Percentiles rank a stretch among this genome's conserved stretches.
These are phyloP conservation scores for Sebastes taczanowskii DNA, from an alignment of 2,797 vertebrate species.

Conservation along the genomic window DNA sequence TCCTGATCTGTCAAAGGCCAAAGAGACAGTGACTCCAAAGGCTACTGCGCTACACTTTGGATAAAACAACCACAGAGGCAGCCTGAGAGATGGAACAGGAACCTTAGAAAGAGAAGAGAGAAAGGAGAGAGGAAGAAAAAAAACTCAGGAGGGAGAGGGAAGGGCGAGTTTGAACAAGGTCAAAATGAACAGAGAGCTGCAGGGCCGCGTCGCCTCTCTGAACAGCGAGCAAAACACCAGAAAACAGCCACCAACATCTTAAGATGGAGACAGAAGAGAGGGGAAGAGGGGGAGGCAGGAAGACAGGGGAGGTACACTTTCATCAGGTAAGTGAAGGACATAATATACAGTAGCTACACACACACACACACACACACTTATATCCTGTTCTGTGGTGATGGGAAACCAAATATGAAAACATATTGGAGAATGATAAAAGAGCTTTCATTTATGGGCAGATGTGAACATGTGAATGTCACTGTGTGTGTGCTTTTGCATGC, in stretches of 20 bases:
- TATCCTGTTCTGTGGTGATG: neutral
- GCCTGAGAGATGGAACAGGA: slow-evolving; percentile 36
- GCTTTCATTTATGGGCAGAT: neutral
- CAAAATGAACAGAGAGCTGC: slow-evolving; percentile 61
- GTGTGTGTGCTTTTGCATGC: neutral
- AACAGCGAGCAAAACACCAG: slow-evolving; percentile 56
- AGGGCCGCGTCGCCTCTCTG: slow-evolving; percentile 47
- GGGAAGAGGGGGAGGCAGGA: neutral
- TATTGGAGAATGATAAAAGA: neutral
- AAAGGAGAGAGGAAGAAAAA: slow-evolving; percentile 15
- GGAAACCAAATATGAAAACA: slow-evolving; percentile 2
- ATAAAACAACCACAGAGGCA: slow-evolving; percentile 42
- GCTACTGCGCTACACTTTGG: slow-evolving; percentile 39
- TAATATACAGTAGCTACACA: neutral
- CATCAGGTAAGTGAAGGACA: slow-evolving; percentile 26
- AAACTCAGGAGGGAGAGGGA: slow-evolving; percentile 30
- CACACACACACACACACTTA: neutral
- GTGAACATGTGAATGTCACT: neutral
- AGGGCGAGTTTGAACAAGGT: slow-evolving; percentile 67
- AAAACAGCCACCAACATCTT: slow-evolving; percentile 50
- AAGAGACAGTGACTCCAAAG: slow-evolving; percentile 59
- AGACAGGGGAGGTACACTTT: slow-evolving; percentile 9
- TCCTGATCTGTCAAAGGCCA: slow-evolving; percentile 63
- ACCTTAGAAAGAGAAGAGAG: slow-evolving; percentile 46
- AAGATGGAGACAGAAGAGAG: slow-evolving; percentile 27